Evolutionary conservation across 2,888 invertebrate genomes (phyloP).

Genomic region (Stictocephala bisonia): DNA sequence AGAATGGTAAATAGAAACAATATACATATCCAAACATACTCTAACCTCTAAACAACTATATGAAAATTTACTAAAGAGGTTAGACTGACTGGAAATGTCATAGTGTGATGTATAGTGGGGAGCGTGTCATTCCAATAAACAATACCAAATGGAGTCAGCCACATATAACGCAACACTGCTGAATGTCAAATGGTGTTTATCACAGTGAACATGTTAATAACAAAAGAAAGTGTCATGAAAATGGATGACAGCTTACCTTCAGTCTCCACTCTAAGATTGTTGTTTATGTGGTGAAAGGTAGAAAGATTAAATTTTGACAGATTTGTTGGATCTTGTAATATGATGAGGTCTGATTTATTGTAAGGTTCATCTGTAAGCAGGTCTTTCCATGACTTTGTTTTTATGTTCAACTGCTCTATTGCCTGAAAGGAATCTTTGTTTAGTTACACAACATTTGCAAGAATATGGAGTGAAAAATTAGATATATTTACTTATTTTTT

Average conservation of each 20-base stretch:
- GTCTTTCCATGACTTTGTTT: constrained; percentile 94
- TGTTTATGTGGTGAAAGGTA: constrained; percentile 92
- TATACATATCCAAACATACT: too few species aligned
- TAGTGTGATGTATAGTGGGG: too few species aligned
- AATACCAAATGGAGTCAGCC: constrained; percentile 4
- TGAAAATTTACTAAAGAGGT: too few species aligned
- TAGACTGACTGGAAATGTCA: too few species aligned
- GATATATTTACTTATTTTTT: too few species aligned
- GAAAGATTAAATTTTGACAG: constrained; percentile 95
- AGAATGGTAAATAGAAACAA: too few species aligned
- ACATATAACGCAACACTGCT: constrained; percentile 1
- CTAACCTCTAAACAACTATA: too few species aligned
- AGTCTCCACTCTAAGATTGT: constrained; percentile 87
- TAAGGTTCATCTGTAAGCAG: constrained; percentile 91
- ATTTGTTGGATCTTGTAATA: constrained; percentile 90
- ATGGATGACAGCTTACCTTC: constrained; percentile 80
- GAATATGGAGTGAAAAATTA: too few species aligned
- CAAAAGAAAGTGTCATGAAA: background rate
- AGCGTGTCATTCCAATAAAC: too few species aligned
- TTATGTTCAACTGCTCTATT: constrained; percentile 94
- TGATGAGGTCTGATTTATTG: constrained; percentile 88
- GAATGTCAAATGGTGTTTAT: too few species aligned
- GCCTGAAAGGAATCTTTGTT: constrained; percentile 74
- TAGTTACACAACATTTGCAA: too few species aligned
- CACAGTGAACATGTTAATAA: too few species aligned